Evolutionary conservation across 2,888 invertebrate species (phyloP).

Genomic region (Formica aserva): DNA sequence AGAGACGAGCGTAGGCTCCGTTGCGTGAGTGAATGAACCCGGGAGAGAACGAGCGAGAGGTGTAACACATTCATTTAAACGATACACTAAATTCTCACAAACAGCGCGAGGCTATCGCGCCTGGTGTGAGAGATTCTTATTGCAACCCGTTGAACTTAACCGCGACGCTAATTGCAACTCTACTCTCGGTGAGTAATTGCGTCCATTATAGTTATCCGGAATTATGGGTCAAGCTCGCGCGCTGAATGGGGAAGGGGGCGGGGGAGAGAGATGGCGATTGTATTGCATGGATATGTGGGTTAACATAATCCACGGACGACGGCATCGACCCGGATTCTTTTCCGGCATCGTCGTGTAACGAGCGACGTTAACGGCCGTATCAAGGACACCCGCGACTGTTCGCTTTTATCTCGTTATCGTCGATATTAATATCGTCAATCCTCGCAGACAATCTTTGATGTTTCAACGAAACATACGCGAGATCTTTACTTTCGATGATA

Average conservation of each 20-base stretch:
- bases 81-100: constrained; percentile 67
- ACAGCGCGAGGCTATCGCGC: constrained; percentile 34
- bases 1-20: constrained; percentile 43
- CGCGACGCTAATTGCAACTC: constrained; percentile 53
- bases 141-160: constrained; percentile 51
- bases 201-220: constrained; percentile 44
- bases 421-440: not conserved
- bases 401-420: constrained; percentile 36
- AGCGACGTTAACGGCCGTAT: constrained; percentile 30
- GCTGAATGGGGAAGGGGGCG: not conserved
- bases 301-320: constrained; percentile 45
- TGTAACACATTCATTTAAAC: constrained; percentile 74
- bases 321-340: constrained; percentile 51
- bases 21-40: constrained; percentile 72
- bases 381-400: constrained; percentile 32
- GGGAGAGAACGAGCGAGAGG: constrained; percentile 66
- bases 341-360: constrained; percentile 42
- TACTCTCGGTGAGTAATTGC: constrained; percentile 43
- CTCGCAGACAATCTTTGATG: not conserved
- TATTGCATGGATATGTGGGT: constrained; percentile 36
- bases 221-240: constrained; percentile 49
- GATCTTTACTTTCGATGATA: not conserved
- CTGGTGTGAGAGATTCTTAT: constrained; percentile 57
- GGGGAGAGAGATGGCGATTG: constrained; percentile 40
- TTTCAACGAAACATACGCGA: too few species aligned